Conservation (phyloP, 2,113 vertebrate species). For the Syrrhaptes paradoxus region DNA sequence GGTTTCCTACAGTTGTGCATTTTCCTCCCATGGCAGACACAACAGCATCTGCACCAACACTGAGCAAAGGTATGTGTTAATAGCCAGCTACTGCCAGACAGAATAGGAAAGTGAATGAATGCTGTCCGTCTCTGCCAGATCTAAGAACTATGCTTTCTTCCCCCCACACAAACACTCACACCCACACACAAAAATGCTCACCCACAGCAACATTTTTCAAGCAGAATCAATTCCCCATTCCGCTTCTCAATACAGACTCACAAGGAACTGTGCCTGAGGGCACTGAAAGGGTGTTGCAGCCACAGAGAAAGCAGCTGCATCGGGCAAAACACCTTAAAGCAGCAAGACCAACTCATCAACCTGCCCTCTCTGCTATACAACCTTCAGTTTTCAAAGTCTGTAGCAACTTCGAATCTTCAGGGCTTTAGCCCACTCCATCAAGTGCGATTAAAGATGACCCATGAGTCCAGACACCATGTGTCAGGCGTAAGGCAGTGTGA, state of each 20-base stretch:
- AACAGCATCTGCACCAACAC: background rate
- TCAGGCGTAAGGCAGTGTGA: background rate
- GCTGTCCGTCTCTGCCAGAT: background rate
- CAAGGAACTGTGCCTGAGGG: background rate
- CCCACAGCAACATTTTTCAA: background rate
- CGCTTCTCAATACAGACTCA: background rate
- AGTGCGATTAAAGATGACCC: rapidly evolving
- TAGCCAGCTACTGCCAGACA: background rate
- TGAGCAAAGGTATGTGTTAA: background rate
- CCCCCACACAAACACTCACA: background rate
- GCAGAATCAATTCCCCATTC: background rate
- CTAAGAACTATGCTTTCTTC: rapidly evolving
- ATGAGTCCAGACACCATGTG: rapidly evolving
- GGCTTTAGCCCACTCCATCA: background rate
- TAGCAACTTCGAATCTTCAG: background rate
- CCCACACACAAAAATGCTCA: background rate
- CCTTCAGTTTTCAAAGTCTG: background rate
- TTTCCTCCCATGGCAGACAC: background rate
- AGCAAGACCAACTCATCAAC: background rate
- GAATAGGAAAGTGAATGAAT: background rate
- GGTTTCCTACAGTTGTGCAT: background rate
- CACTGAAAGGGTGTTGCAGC: background rate
- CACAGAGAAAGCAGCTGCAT: rapidly evolving
- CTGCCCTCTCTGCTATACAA: background rate
- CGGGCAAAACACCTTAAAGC: background rate